Base-by-base conservation (phyloP, 2,113 vertebrate genomes). In the Parus major region DNA sequence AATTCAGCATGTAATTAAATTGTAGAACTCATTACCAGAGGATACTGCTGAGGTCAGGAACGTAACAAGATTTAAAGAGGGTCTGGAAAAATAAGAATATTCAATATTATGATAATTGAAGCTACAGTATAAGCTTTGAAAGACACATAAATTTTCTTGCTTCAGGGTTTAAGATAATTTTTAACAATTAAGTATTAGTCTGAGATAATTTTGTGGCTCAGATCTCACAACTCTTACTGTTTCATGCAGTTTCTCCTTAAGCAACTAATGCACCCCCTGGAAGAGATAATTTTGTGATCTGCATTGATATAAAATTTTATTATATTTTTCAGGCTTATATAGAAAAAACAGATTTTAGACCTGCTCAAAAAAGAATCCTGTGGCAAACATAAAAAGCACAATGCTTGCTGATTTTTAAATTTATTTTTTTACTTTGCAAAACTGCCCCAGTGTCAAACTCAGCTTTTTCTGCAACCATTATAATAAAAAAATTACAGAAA, bases 1-100 rank as follows among this genome's bases (percentile, higher is more conserved):
- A 61, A 82, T 83, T 86, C 47, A 81, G 41, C 31, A 15, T 71
- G 28, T 96, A 93, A 97, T 96, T 93, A 64, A 94, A 93, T 97
- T 95, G 52, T 64, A 53, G 76, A 80, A 61, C 71, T 96, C 91
- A 97, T 96, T 94, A 97, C 68, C 56, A 94, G 94, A 88, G 96
- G 91, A 95, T 93, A 80, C 59, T 95, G 94, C 94, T 93, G 95
- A 96, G 95, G 94, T 95, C 95, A 95, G 76, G 88, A 95, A 88
- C 88, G 56, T 97, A 97, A 97, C 80, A 63, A 94, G 96, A 92
- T 97, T 96, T 96, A 86, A 90, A 86, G 88, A 86, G 76, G 72
- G 52, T 93, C 95, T 97, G 96, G 94, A 93, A 90, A 63, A 90
- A 70, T 86, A 92, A 75, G 72, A 86, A 71, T 92, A 92, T 92